Evolutionary conservation across 2,888 invertebrate genomes (phyloP).

Genomic region (Argyresthia albistria): DNA sequence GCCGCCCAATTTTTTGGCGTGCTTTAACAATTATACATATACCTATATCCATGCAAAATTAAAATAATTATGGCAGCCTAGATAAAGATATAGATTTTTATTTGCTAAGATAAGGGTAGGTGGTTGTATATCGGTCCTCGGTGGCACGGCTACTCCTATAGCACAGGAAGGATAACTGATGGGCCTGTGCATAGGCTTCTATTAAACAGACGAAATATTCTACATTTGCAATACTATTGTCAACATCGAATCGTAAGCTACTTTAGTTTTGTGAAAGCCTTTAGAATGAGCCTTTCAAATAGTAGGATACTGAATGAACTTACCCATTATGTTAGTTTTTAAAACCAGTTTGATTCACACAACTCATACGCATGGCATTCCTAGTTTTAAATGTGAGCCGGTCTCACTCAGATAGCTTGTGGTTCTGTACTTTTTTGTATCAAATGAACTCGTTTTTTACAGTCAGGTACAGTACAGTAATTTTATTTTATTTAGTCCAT

Average conservation of each 20-base stretch:
- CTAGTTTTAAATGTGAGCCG: constrained; percentile 28
- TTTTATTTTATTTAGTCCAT: too few species aligned
- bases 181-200: too few species aligned
- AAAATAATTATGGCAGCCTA: too few species aligned
- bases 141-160: too few species aligned
- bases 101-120: too few species aligned
- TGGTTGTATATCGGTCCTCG: too few species aligned
- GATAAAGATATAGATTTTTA: too few species aligned
- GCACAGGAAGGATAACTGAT: too few species aligned
- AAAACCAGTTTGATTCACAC: not conserved
- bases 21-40: too few species aligned
- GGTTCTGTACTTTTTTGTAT: constrained; percentile 7
- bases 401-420: constrained; percentile 20
- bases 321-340: not conserved
- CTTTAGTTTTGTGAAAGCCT: not conserved
- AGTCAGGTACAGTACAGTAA: too few species aligned
- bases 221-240: not conserved
- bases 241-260: not conserved
- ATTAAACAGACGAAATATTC: not conserved
- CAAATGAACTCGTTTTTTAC: not conserved
- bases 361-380: constrained; percentile 17
- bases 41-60: too few species aligned
- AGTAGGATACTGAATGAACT: not conserved
- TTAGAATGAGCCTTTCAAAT: not conserved
- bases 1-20: too few species aligned